Conservation (phyloP, 2,797 vertebrate species). For the Syndactyla subalaris region DNA sequence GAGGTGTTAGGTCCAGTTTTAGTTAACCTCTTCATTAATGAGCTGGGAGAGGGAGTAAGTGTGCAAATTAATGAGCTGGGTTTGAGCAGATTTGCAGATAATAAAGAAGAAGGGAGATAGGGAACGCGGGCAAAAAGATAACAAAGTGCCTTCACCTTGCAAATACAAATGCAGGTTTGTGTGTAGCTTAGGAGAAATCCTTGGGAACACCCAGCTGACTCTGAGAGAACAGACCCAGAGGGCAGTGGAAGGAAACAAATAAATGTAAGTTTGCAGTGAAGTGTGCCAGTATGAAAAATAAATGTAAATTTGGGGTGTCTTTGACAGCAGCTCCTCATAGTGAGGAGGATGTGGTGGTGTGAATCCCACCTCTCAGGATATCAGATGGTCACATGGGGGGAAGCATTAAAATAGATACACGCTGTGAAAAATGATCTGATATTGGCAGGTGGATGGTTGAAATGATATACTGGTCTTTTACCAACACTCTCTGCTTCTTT, state of each 20-base stretch:
- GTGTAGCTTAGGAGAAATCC: background rate
- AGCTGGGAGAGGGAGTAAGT: slow-evolving; percentile 10
- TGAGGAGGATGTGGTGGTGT: background rate
- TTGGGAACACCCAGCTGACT: background rate
- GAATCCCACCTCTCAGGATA: background rate
- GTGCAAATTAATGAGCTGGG: slow-evolving; percentile 33
- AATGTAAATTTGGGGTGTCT: background rate
- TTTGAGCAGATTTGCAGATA: background rate
- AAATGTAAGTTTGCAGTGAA: background rate
- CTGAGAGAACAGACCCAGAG: background rate
- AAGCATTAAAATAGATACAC: background rate
- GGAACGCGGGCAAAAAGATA: background rate
- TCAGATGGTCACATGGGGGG: background rate
- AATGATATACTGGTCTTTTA: background rate
- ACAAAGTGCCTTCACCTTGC: background rate
- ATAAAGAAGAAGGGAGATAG: background rate
- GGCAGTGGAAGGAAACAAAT: background rate
- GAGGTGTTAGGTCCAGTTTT: slow-evolving; percentile 30
- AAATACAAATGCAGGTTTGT: background rate
- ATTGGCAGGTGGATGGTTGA: background rate
- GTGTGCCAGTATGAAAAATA: background rate
- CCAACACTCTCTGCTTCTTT: background rate
- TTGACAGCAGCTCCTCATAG: background rate
- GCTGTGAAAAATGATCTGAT: background rate
- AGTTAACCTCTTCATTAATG: slow-evolving; percentile 65